phyloP scores from a whole-genome alignment of 1,140 invertebrate genomes.

The Ostrea denselamellosa region DNA sequence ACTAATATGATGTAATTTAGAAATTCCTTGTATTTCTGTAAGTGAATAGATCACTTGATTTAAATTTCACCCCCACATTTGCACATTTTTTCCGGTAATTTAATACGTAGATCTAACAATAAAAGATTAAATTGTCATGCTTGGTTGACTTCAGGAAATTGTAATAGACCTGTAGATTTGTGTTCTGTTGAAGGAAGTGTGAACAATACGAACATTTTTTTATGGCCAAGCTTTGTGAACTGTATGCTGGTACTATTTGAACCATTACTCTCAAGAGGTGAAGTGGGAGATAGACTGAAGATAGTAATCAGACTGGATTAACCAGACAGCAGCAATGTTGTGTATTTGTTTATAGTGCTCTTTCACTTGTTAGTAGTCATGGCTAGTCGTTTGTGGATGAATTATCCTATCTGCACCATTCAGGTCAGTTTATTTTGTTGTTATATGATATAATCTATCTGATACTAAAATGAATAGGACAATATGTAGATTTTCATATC shows the following conservation, averaged over 20 bases:
- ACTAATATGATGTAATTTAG: neutral
- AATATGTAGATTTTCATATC: no score
- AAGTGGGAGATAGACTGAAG: neutral
- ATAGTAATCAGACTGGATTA: neutral
- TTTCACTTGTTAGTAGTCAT: constrained; percentile 40
- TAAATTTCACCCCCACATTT: constrained; percentile 31
- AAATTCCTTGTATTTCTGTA: neutral
- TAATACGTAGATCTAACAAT: neutral
- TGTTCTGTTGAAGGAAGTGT: constrained; percentile 21
- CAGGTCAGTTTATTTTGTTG: neutral
- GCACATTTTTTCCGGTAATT: constrained; percentile 23
- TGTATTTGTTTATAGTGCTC: constrained; percentile 24
- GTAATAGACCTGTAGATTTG: neutral
- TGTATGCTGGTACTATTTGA: neutral
- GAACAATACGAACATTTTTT: neutral
- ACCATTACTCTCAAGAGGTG: neutral
- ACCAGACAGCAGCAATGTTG: neutral
- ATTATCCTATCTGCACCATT: constrained; percentile 4
- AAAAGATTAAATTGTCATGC: neutral
- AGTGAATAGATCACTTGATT: constrained; percentile 3
- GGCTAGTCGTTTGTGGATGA: neutral
- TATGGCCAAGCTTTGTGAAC: constrained; percentile 1
- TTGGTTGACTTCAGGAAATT: constrained; percentile 29
- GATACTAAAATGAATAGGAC: no score
- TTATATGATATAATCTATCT: neutral